Percentiles rank a stretch among this genome's conserved stretches.
These are phyloP conservation scores for Ceratoteleas bidentatus DNA, from an alignment of 1,140 invertebrate species.

Conservation along the genomic window DNA sequence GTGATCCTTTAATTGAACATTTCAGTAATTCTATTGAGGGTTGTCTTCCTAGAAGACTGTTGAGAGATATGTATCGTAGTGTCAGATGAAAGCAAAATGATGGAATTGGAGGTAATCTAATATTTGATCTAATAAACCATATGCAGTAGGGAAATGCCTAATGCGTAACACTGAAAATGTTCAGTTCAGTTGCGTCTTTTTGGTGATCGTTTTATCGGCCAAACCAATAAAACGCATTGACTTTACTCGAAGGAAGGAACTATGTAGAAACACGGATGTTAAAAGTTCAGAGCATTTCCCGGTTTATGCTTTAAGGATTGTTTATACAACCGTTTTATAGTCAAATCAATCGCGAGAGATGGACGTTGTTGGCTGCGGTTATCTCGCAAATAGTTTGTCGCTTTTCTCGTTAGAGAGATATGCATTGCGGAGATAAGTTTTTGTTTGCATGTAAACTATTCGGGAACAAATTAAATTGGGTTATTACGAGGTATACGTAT, in stretches of 20 bases:
- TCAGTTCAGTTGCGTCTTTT: conserved; percentile 17
- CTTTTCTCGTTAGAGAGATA: conserved; percentile 27
- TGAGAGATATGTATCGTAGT: too few species aligned
- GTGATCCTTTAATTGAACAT: too few species aligned
- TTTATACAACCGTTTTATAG: conserved; percentile 56
- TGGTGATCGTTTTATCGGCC: conserved; percentile 11
- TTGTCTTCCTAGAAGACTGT: too few species aligned
- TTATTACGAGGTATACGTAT: conserved; percentile 10
- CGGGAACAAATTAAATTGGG: conserved; percentile 13
- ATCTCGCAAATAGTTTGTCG: conserved; percentile 21
- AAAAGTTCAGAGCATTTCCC: conserved; percentile 70
- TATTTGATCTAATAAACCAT: not conserved
- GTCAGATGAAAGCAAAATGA: too few species aligned
- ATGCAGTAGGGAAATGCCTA: not conserved
- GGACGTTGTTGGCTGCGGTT: conserved; percentile 35
- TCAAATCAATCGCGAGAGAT: conserved; percentile 48
- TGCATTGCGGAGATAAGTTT: conserved; percentile 36
- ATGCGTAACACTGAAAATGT: conserved; percentile 37
- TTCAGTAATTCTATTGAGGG: too few species aligned
- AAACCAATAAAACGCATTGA: conserved; percentile 59
- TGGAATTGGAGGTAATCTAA: too few species aligned
- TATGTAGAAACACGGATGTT: conserved; percentile 73
- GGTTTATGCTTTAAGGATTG: conserved; percentile 45
- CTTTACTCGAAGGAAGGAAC: conserved; percentile 74
- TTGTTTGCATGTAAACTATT: conserved; percentile 28